These are phyloP conservation scores for Kobus ellipsiprymnus DNA, from an alignment of 2,113 vertebrate genomes.

Conservation along the genomic window DNA sequence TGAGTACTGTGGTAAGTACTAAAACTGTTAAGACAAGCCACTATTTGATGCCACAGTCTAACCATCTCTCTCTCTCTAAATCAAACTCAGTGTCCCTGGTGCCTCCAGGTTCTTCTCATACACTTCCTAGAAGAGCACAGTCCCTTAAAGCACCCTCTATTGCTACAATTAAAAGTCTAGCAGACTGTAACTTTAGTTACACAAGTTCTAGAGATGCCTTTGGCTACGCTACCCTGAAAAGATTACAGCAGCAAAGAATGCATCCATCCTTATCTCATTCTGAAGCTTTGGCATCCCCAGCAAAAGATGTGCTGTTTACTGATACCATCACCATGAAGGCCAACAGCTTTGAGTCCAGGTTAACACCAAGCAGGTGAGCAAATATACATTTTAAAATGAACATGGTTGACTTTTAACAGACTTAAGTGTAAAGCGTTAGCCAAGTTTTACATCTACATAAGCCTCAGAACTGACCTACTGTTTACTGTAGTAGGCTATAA, in stretches of 20 bases:
- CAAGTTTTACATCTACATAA: constrained; percentile 8
- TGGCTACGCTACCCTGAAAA: constrained; percentile 95
- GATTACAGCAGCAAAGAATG: constrained; percentile 97
- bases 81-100: constrained; percentile 93
- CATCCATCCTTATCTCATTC: constrained; percentile 97
- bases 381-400: constrained; percentile 14
- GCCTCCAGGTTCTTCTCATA: constrained; percentile 94
- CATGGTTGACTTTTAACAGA: neutral
- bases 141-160: constrained; percentile 96
- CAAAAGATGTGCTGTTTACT: constrained; percentile 98
- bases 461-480: constrained; percentile 30
- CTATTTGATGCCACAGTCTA: constrained; percentile 88
- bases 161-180: constrained; percentile 93
- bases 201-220: constrained; percentile 96
- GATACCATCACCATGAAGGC: constrained; percentile 99
- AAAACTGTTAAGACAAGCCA: constrained; percentile 93
- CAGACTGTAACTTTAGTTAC: constrained; percentile 97
- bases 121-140: constrained; percentile 95
- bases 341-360: constrained; percentile 94
- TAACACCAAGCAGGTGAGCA: constrained; percentile 94
- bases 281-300: constrained; percentile 95
- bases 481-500: constrained; percentile 61
- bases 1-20: constrained; percentile 96
- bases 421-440: constrained; percentile 1
- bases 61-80: constrained; percentile 92